phyloP scores from a whole-genome alignment of 2,113 vertebrate genomes.

The Forbesichthys agassizii region DNA sequence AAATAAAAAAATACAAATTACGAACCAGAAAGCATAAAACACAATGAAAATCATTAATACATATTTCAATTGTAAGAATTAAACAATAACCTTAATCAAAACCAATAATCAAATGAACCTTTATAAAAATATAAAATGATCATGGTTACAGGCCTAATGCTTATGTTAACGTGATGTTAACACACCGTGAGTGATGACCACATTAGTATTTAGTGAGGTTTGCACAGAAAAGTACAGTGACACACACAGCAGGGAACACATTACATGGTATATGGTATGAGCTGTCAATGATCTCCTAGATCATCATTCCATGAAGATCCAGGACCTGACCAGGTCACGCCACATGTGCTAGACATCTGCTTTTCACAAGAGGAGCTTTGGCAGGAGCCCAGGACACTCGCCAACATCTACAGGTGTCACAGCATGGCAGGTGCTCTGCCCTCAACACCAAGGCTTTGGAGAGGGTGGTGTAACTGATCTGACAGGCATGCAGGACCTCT shows the following conservation, averaged over 20 bases:
- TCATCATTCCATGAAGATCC: background rate
- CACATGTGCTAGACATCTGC: constrained; percentile 48
- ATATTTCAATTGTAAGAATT: no score
- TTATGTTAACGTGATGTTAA: constrained; percentile 22
- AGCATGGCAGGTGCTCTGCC: no score
- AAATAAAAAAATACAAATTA: background rate
- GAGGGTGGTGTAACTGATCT: no score
- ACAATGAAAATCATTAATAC: background rate
- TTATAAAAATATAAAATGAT: constrained; percentile 21
- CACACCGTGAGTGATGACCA: constrained; percentile 7
- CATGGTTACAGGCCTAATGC: background rate
- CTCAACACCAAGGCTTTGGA: no score
- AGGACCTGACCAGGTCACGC: no score
- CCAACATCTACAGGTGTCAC: no score
- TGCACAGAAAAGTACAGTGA: constrained; percentile 7
- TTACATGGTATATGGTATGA: no score
- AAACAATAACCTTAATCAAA: no score
- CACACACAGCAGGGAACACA: background rate
- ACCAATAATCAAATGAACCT: background rate
- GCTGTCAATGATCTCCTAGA: background rate
- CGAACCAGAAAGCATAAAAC: background rate
- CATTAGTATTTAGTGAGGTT: constrained; percentile 17
- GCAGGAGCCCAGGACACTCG: no score
- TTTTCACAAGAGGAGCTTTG: background rate
- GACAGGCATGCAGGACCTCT: no score